Base-by-base conservation (phyloP, 1,140 invertebrate species). In the Papilio glaucus region DNA sequence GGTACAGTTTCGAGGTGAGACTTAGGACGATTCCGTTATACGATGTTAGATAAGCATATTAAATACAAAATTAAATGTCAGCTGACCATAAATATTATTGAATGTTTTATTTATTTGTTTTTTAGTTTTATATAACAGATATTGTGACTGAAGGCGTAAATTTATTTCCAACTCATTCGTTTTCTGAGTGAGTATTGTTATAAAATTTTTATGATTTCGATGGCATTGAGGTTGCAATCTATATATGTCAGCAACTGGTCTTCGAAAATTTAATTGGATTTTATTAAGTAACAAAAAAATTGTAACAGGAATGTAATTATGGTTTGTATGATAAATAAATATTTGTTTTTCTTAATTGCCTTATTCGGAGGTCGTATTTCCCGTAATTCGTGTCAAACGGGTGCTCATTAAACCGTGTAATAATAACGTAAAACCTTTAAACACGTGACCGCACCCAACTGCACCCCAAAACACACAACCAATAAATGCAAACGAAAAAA, bases 21-120 rank as follows among this genome's bases (percentile, higher is more conserved):
- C 80, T 82, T 87, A 77, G 85, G 81, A 88, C 85, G 81, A 77
- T 74, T 78, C 80, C 80, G 83, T 80, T 85, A 83, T 71, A 81
- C 67, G 79, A 80, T 83, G 80, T 80, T 76, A 78, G 72, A 78
- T 79, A 75, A 77, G 78, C 76, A 80, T 82, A 79, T 69, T 53
- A 69, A 53, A 33, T 41, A 37, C 18, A 18, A 63, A 63, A 62
- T 15, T 63, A 39, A 63, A 26, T 60, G 13, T 57, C 10, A 41
- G 12, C 10, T 26, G 49, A 57, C 21, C 49, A 57, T 57, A 10
- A 26, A 26, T 4, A 57, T n/a, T 15, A 49, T 49, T 49, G 9
- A 4, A 12, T 49, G 4, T 9, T 49, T 49, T 12, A 49, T 24
- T 21, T 49, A 15, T 21, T 49, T 10, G 45, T 49, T 49, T 21